Base-by-base conservation (phyloP, 2,888 invertebrate genomes). In the Ormyrus pomaceus region DNA sequence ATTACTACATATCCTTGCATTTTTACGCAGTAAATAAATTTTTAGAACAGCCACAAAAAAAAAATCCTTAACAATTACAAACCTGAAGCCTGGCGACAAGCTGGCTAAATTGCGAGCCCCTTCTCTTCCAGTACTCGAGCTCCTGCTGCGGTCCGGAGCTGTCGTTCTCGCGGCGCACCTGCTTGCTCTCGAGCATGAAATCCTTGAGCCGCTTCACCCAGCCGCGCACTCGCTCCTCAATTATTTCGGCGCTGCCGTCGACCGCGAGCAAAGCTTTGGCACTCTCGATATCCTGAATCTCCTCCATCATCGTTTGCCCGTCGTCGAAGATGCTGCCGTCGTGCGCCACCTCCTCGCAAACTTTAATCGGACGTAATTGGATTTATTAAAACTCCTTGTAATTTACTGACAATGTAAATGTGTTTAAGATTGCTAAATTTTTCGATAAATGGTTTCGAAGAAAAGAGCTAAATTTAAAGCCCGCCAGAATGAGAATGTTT, bases 141-240 rank as follows among this genome's bases (percentile, higher is more conserved):
- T 99, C 99, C 87, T 98, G 98, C 88, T 98, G 96, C 0, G 98
- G 98, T 0, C 98, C 98, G 73, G 95, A 96, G 5, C 95, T 95
- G 89, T 98, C 98, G 80, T 97, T 97, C 89, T 98, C 98, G 59
- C 96, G 94, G 74, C 98, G 93, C 82, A 98, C 93, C 88, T 98
- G 97, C 87, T 97, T 97, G 87, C 97, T 97, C 89, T 98, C 98
- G 79, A 96, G 95, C 73, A 98, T 92, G 80, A 88, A 89, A 91
- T 96, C 96, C 89, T 95, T 94, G 46, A 97, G 93, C 85, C 93
- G 94, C 86, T 96, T 96, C 45, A 95, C 94, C 97, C 97, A 97
- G 80, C 93, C 93, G 82, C 93, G 94, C 1, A 96, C 95, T 0
- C 96, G 92, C 61, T 95, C 94, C 86, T 97, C 97, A 7, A 96